phyloP scores from a whole-genome alignment of 1,140 invertebrate species.

The Oedothorax gibbosus region DNA sequence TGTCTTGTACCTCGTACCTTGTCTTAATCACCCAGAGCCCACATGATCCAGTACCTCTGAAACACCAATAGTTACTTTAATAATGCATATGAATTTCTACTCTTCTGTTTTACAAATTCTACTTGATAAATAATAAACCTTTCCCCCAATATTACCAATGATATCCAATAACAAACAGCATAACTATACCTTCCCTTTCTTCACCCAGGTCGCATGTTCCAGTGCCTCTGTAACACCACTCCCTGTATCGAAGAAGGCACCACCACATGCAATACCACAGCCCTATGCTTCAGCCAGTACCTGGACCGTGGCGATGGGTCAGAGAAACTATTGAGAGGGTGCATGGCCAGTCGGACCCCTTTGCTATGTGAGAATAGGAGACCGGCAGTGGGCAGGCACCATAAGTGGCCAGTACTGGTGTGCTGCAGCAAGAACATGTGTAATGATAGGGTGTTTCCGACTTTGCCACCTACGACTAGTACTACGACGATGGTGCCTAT shows the following conservation, averaged over 20 bases:
- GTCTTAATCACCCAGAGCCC: too few relatives aligned
- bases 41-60: too few relatives aligned
- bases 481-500: neutral
- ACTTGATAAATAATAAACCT: too few relatives aligned
- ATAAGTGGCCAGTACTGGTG: conserved; percentile 64
- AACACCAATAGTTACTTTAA: too few relatives aligned
- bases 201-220: conserved; percentile 62
- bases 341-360: conserved; percentile 61
- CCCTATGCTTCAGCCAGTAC: conserved; percentile 65
- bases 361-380: conserved; percentile 62
- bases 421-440: conserved; percentile 68
- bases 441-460: conserved; percentile 62
- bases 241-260: conserved; percentile 60
- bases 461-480: conserved; percentile 20
- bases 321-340: conserved; percentile 64
- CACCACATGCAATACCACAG: conserved; percentile 63
- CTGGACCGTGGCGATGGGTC: conserved; percentile 64
- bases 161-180: too few relatives aligned
- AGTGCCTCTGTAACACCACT: conserved; percentile 64
- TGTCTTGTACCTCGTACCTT: too few relatives aligned
- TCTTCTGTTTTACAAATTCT: too few relatives aligned
- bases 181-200: neutral
- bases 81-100: too few relatives aligned
- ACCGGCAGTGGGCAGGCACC: conserved; percentile 51
- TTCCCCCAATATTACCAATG: too few relatives aligned